These are phyloP conservation scores for Cromileptes altivelis DNA, from an alignment of 2,113 vertebrate species.

Conservation along the genomic window DNA sequence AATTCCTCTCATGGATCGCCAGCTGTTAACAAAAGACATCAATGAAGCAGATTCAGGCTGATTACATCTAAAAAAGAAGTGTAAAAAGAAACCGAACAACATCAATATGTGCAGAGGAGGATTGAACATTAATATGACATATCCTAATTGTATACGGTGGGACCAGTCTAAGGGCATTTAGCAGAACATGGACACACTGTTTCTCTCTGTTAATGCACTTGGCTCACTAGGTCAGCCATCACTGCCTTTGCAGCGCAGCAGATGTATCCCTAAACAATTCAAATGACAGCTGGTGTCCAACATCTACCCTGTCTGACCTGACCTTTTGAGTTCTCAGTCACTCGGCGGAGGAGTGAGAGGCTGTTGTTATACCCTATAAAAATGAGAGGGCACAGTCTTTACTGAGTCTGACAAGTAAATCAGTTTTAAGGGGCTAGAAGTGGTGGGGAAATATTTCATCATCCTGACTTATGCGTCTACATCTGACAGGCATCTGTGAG, in stretches of 20 bases:
- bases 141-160: slow-evolving; percentile 9
- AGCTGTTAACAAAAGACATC: slow-evolving; percentile 56
- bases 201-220: slow-evolving; percentile 28
- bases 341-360: slow-evolving; percentile 4
- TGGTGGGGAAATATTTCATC: slow-evolving; percentile 68
- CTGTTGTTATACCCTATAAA: slow-evolving; percentile 36
- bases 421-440: slow-evolving; percentile 64
- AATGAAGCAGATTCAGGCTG: slow-evolving; percentile 21
- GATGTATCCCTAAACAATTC: slow-evolving; percentile 53
- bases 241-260: slow-evolving; percentile 28
- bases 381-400: slow-evolving; percentile 43
- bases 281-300: slow-evolving; percentile 53
- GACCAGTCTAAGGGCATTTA: slow-evolving; percentile 34
- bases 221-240: slow-evolving; percentile 47
- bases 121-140: slow-evolving; percentile 1
- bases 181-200: background rate
- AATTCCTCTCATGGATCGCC: slow-evolving; percentile 39
- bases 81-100: slow-evolving; percentile 10
- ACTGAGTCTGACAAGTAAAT: slow-evolving; percentile 68
- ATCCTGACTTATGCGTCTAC: slow-evolving; percentile 58
- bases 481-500: slow-evolving; percentile 80
- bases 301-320: slow-evolving; percentile 45
- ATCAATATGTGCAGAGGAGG: slow-evolving; percentile 17
- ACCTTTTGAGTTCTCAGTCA: slow-evolving; percentile 58
- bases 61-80: slow-evolving; percentile 47